These are phyloP conservation scores for Actias luna DNA, from an alignment of 2,888 invertebrate species.

Conservation along the genomic window DNA sequence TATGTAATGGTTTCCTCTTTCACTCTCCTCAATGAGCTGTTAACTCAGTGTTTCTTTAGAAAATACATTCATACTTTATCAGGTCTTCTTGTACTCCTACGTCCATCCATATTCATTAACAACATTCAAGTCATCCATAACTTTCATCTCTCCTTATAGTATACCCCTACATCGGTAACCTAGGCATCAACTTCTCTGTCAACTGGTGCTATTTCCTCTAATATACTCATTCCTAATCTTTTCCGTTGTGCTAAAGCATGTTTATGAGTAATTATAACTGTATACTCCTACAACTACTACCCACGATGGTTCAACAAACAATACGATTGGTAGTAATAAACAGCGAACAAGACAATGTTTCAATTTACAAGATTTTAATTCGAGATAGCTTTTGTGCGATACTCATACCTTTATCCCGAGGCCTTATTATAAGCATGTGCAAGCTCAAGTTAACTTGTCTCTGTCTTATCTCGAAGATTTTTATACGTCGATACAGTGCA, in stretches of 20 bases:
- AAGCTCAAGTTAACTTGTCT: conserved; percentile 76
- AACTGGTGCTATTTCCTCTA: too few species aligned
- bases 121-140: too few species aligned
- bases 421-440: conserved; percentile 68
- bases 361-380: conserved; percentile 74
- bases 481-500: conserved; percentile 65
- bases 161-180: too few species aligned
- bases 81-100: too few species aligned
- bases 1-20: too few species aligned
- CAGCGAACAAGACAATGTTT: conserved; percentile 69
- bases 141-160: too few species aligned
- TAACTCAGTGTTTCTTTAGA: too few species aligned
- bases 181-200: too few species aligned
- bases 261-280: not conserved
- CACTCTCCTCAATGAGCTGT: too few species aligned
- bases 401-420: conserved; percentile 65
- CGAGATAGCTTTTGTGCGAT: conserved; percentile 67
- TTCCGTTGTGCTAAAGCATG: not conserved
- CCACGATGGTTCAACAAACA: conserved; percentile 17
- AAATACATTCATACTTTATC: too few species aligned
- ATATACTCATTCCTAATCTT: too few species aligned
- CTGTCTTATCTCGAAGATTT: conserved; percentile 72
- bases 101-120: too few species aligned
- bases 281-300: conserved; percentile 11
- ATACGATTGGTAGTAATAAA: conserved; percentile 23